Evolutionary conservation across 2,888 invertebrate genomes (phyloP), one percentile per base, ranked within the genome.

Genomic region (Dryadula phaetusa): DNA sequence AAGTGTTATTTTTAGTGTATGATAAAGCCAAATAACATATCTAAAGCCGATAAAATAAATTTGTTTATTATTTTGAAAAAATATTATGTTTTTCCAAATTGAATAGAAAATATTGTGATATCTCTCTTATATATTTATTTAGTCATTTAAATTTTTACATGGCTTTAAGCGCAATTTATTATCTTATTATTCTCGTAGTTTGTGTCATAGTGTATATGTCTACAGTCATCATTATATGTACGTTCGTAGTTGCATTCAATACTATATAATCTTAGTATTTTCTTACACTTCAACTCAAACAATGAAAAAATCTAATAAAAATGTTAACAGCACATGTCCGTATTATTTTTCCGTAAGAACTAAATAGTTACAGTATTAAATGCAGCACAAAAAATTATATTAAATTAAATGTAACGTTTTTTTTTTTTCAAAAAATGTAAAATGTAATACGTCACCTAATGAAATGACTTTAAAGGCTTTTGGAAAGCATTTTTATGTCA

Each of bases 241-340:
- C 78, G 82, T 82, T 82, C 34, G 81, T 76, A 75, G 82, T 81
- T 77, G 76, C 78, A 79, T 83, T 82, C 82, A 80, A 78, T 65
- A 66, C 61, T 70, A 67, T 58, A 42, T 61, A 67, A 46, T 63
- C 46, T 65, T 64, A 64, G 65, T 62, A 66, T 58, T 66, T 64
- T 70, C 54, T 62, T 32, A 53, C 25, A 54, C 42, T 47, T 22
- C 7, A 47, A 42, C 20, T 2, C 10, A 32, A 32, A 12, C 47
- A 37, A 14, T 46, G 1, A 44, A 60, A 18, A 44, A 60, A 49
- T 34, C 7, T 7, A 32, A 40, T 25, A 42, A 42, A 32, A 40
- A 49, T 32, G n/a, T 42, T 32, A 18, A 4, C 60, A 60, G 28
- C 42, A 44, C 28, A 40, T 14, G 18, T 42, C 16, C 42, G 42